Conservation (phyloP, 2,113 vertebrate species). For the Esox niger region DNA sequence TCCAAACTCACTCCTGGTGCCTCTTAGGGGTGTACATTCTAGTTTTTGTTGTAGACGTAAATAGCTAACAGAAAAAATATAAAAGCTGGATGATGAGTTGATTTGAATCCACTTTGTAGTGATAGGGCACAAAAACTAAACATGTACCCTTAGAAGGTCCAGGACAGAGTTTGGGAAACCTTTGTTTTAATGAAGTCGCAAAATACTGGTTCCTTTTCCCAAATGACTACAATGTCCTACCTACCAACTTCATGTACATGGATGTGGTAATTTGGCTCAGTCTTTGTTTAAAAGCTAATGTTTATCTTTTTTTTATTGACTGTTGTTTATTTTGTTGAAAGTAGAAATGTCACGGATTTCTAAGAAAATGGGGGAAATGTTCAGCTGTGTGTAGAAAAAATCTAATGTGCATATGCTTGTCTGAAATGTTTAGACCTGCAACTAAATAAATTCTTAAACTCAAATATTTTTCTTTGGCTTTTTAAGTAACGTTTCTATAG, state of each 20-base stretch:
- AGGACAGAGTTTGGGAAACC: no score
- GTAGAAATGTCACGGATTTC: slow-evolving; percentile 16
- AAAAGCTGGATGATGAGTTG: no score
- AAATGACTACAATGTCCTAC: slow-evolving; percentile 6
- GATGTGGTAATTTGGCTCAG: slow-evolving; percentile 8
- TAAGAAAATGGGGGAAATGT: slow-evolving; percentile 27
- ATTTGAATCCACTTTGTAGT: no score
- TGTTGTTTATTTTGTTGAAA: slow-evolving; percentile 32
- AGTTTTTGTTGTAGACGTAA: no score
- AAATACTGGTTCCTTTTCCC: slow-evolving; percentile 1
- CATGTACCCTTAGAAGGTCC: no score
- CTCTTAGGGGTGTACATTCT: no score
- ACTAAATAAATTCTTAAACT: slow-evolving; percentile 54
- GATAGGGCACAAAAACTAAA: no score
- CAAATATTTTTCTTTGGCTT: slow-evolving; percentile 5
- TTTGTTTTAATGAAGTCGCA: neutral
- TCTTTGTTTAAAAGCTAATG: neutral
- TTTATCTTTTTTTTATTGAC: slow-evolving; percentile 48
- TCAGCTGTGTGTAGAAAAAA: slow-evolving; percentile 13
- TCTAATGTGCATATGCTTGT: slow-evolving; percentile 23
- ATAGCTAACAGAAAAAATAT: no score
- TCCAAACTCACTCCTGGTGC: no score
- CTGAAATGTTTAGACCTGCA: slow-evolving; percentile 36
- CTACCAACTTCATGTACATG: slow-evolving; percentile 11
- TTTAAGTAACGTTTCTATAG: neutral